phyloP scores from a whole-genome alignment of 2,888 invertebrate genomes.

The Dorcus parallelipipedus region DNA sequence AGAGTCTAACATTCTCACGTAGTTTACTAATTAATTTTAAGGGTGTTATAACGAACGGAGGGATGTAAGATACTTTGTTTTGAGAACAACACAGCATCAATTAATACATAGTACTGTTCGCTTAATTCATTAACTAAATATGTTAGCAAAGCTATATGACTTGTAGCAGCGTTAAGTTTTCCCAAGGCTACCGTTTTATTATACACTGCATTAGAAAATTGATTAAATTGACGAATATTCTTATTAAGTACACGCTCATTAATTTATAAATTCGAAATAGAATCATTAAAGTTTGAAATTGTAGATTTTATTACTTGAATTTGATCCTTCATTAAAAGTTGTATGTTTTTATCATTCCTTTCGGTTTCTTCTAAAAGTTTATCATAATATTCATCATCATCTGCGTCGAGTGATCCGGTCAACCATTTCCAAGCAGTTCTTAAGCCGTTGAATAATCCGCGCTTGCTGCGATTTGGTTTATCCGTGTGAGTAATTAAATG shows the following conservation, averaged over 20 bases:
- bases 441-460: conserved; percentile 2
- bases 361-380: conserved; percentile 4
- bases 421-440: background rate
- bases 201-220: background rate
- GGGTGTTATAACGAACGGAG: no score
- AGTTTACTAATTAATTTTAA: no score
- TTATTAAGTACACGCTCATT: background rate
- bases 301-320: conserved; percentile 10
- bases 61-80: conserved; percentile 4
- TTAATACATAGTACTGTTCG: conserved; percentile 3
- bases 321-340: conserved; percentile 10
- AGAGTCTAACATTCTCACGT: no score
- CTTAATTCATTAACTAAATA: conserved; percentile 8
- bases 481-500: background rate
- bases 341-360: conserved; percentile 1
- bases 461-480: background rate
- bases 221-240: no score
- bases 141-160: conserved; percentile 5
- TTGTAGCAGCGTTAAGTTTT: conserved; percentile 4
- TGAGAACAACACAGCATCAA: conserved; percentile 4
- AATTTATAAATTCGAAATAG: conserved; percentile 2
- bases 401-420: conserved; percentile 1
- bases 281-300: conserved; percentile 11
- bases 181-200: background rate
- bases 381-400: conserved; percentile 1